Base-by-base conservation (phyloP, 2,888 invertebrate species). In the Neoscelio sp. region DNA sequence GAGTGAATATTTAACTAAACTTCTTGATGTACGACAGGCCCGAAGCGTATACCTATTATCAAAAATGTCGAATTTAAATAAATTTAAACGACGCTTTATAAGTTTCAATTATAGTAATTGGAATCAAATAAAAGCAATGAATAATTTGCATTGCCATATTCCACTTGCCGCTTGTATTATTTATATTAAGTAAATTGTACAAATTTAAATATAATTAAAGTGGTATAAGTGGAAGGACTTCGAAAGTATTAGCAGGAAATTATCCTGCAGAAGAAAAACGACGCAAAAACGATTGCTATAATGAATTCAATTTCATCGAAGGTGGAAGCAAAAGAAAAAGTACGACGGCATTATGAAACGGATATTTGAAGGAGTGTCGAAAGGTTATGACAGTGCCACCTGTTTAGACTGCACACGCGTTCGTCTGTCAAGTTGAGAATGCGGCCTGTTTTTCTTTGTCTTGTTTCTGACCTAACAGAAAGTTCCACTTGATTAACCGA, bases 401-500 rank as follows among this genome's bases (percentile, higher is more conserved):
- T 87, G 87, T 84, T 84, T 83, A 60, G 70, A 75, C 48, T 68
- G 75, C 74, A 81, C 80, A 74, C 71, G 56, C 79, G 70, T 60
- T 65, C 68, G 81, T 81, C 82, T 71, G 81, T 83, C 84, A 80
- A 81, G 77, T 82, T 80, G 77, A 68, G 79, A 78, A 76, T 65
- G 67, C 83, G 54, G 82, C 50, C 62, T 81, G 80, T 81, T 70
- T 70, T 85, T 85, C 82, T 81, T 81, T 80, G 81, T 81, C 76
- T 80, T 73, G 73, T 77, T 82, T 80, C 80, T 78, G 79, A 76
- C 75, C 81, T 78, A 80, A 76, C 86, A 81, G 84, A 87, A 86
- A 86, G 88, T 88, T 88, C 88, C 88, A 85, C 84, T 88, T 88
- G 88, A 88, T 88, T 88, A 88, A 87, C 85, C 85, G 82, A 84